phyloP scores from a whole-genome alignment of 2,113 vertebrate species.

The Bos indicus region DNA sequence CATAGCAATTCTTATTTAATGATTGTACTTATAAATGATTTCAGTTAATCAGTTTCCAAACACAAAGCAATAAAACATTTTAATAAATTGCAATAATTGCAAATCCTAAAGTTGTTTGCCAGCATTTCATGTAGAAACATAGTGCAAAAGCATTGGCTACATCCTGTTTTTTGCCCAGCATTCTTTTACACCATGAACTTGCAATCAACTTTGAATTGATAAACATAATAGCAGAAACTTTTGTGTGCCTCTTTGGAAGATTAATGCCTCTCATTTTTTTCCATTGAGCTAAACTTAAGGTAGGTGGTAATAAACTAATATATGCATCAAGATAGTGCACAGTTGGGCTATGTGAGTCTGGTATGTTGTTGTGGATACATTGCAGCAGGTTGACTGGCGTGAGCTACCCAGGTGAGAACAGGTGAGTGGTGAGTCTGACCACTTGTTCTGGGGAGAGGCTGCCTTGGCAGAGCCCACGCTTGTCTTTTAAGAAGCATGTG shows the following conservation, averaged over 20 bases:
- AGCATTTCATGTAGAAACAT: neutral
- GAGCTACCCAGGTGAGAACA: neutral
- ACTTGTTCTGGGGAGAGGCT: neutral
- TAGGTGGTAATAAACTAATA: neutral
- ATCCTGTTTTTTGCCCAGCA: neutral
- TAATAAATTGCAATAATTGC: conserved; percentile 18
- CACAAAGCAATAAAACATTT: neutral
- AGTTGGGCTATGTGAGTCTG: neutral
- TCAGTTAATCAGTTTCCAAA: conserved; percentile 28
- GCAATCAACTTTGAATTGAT: neutral
- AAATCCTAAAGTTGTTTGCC: neutral
- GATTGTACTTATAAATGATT: conserved; percentile 19
- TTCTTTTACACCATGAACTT: neutral
- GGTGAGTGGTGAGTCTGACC: neutral
- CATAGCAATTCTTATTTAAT: neutral
- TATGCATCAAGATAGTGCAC: neutral
- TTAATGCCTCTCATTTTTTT: neutral
- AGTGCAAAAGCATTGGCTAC: neutral
- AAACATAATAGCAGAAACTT: neutral
- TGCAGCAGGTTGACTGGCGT: neutral
- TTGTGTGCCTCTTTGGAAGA: neutral
- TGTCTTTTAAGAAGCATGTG: neutral
- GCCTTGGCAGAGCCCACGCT: neutral
- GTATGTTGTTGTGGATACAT: neutral
- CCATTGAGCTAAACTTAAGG: neutral